These are phyloP conservation scores for Poliocrania exsul DNA, from an alignment of 2,797 vertebrate genomes.

Conservation along the genomic window DNA sequence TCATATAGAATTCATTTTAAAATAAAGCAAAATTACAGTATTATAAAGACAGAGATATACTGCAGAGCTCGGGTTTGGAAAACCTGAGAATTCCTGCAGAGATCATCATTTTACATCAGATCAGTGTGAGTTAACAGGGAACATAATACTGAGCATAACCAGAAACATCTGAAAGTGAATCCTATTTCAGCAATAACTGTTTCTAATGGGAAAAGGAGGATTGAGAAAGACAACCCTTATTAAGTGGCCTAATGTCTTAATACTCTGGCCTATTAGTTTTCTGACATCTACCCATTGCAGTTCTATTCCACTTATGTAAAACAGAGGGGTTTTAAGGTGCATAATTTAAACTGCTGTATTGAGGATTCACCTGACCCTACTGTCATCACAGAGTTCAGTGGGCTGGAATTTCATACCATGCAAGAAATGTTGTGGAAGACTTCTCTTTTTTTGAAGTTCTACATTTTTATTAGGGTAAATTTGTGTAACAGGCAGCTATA, in stretches of 20 bases:
- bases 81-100: background rate
- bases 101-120: background rate
- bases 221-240: background rate
- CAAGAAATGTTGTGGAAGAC: background rate
- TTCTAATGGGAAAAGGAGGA: background rate
- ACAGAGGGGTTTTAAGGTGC: background rate
- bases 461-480: background rate
- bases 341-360: background rate
- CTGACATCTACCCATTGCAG: background rate
- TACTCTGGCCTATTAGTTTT: background rate
- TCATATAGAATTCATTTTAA: background rate
- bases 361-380: background rate
- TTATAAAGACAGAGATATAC: background rate
- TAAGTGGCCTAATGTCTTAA: background rate
- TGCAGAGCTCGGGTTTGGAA: background rate
- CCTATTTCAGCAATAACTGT: background rate
- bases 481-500: background rate
- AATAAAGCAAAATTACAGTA: background rate
- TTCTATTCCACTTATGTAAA: background rate
- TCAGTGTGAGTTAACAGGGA: background rate
- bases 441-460: background rate
- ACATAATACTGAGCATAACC: background rate
- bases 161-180: constrained; percentile 16
- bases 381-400: background rate
- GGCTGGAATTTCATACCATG: background rate